Conservation (phyloP, 2,113 vertebrate genomes). For the Apus apus region DNA sequence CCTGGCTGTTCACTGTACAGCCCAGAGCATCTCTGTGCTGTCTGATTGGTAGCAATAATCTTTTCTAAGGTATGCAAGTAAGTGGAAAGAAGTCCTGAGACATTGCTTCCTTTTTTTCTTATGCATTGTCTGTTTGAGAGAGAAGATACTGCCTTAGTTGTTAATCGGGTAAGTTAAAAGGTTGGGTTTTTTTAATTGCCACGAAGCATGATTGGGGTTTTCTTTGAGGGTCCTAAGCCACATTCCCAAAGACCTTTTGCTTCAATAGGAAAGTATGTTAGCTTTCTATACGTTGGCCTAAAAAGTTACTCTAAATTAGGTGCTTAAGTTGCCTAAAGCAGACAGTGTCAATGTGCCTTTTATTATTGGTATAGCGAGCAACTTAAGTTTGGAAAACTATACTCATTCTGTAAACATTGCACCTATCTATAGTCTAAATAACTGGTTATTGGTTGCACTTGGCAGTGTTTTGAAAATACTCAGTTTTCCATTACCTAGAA, state of each 20-base stretch:
- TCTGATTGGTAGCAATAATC: accelerated
- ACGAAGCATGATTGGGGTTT: accelerated
- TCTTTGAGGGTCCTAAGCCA: not conserved
- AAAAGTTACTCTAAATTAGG: not conserved
- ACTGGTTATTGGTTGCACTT: not conserved
- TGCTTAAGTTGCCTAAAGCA: not conserved
- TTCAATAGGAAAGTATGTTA: not conserved
- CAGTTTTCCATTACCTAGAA: not conserved
- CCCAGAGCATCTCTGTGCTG: accelerated
- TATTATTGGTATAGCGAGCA: not conserved
- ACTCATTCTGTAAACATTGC: not conserved
- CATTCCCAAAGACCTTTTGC: not conserved
- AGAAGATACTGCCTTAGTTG: not conserved
- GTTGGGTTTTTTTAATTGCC: too few species aligned
- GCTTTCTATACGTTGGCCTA: not conserved
- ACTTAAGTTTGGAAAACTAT: not conserved
- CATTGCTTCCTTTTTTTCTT: not conserved
- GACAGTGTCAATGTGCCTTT: not conserved
- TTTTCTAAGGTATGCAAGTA: not conserved
- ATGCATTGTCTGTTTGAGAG: not conserved
- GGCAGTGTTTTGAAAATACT: not conserved
- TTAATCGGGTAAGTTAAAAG: not conserved
- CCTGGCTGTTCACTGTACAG: not conserved
- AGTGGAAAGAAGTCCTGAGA: not conserved
- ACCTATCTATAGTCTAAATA: not conserved